Conservation (phyloP, 2,797 vertebrate species). For the Lerista edwardsae region DNA sequence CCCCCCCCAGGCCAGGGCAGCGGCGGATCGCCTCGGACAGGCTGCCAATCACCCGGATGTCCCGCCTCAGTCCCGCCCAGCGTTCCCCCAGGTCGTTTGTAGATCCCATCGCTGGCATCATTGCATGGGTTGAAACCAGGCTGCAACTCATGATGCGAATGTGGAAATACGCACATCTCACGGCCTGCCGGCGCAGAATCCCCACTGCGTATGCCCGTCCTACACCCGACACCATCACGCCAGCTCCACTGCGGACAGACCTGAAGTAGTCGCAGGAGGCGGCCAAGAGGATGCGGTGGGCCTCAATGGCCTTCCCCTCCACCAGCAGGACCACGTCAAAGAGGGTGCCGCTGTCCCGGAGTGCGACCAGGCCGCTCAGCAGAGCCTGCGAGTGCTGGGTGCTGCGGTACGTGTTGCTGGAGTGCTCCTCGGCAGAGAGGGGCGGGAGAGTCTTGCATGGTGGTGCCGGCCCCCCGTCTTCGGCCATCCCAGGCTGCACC, state of each 20-base stretch:
- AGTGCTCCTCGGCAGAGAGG: conserved; percentile 68
- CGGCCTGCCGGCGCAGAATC: too few species aligned
- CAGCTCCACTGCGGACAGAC: conserved; percentile 68
- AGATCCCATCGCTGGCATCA: too few species aligned
- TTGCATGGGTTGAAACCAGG: too few species aligned
- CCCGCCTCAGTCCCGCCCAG: too few species aligned
- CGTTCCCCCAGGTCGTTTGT: too few species aligned
- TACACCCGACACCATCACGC: too few species aligned
- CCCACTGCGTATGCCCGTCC: too few species aligned
- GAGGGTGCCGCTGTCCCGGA: conserved; percentile 86
- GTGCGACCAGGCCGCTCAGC: conserved; percentile 86
- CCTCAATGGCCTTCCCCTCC: conserved; percentile 88
- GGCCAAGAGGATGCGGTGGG: conserved; percentile 94
- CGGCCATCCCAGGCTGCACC: conserved; percentile 80
- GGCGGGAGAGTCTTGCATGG: conserved; percentile 63
- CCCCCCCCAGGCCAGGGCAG: too few species aligned
- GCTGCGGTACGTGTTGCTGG: conserved; percentile 86
- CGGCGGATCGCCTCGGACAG: too few species aligned
- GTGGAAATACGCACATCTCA: too few species aligned
- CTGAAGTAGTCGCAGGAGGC: conserved; percentile 97
- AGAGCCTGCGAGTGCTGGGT: conserved; percentile 86
- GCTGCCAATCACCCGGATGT: too few species aligned
- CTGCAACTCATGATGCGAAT: too few species aligned
- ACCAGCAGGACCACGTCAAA: conserved; percentile 93
- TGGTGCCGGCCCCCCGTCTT: conserved; percentile 76